Conservation (phyloP, 2,797 vertebrate genomes). For the Numenius phaeopus region DNA sequence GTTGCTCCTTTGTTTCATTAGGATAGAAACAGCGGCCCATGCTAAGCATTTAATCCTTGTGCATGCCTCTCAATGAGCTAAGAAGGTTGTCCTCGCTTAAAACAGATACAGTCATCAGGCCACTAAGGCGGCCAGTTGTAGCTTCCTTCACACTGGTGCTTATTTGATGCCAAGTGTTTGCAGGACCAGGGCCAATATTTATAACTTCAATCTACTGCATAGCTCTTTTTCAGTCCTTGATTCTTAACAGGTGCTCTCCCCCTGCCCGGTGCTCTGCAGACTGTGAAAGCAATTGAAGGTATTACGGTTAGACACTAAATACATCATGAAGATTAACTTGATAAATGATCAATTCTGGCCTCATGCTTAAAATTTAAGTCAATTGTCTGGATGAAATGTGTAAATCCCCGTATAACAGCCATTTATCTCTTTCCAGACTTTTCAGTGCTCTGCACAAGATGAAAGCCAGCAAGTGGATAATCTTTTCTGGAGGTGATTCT, state of each 20-base stretch:
- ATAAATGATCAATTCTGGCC: slow-evolving; percentile 55
- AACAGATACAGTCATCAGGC: not conserved
- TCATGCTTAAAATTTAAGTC: slow-evolving; percentile 54
- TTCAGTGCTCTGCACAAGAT: slow-evolving; percentile 27
- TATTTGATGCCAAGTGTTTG: not conserved
- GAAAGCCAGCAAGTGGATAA: slow-evolving; percentile 33
- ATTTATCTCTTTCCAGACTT: slow-evolving; percentile 56
- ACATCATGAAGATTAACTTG: slow-evolving; percentile 57
- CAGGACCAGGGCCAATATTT: not conserved
- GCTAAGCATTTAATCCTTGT: not conserved
- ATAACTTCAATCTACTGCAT: not conserved
- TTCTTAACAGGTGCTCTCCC: slow-evolving; percentile 55
- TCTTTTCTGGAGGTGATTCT: slow-evolving; percentile 11
- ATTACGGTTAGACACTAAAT: slow-evolving; percentile 49
- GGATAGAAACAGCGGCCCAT: not conserved
- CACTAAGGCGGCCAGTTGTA: not conserved
- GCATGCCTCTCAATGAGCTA: not conserved
- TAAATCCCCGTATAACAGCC: slow-evolving; percentile 36
- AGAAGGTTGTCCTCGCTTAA: not conserved
- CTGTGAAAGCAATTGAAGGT: slow-evolving; percentile 52
- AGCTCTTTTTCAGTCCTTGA: slow-evolving; percentile 14
- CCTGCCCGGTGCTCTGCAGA: not conserved
- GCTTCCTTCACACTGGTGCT: not conserved
- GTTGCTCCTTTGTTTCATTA: not conserved
- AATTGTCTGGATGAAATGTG: slow-evolving; percentile 57